Conservation (phyloP, 1,140 invertebrate genomes). For the Rhyzopertha dominica region DNA sequence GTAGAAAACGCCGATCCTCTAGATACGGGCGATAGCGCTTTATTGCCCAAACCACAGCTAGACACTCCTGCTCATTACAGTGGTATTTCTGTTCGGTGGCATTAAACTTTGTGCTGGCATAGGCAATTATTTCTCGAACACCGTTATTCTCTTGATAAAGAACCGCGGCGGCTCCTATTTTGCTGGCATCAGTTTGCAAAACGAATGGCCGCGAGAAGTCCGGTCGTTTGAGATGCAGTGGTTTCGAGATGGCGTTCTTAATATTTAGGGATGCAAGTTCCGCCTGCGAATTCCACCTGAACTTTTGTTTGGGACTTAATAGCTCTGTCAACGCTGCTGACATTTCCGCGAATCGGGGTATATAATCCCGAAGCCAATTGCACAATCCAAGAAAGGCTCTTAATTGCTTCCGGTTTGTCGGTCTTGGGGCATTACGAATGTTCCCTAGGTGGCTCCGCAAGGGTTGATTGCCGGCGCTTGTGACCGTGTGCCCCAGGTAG, state of each 20-base stretch:
- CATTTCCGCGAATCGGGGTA: too few species aligned
- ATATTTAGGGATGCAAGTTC: slow-evolving; percentile 3
- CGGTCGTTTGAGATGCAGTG: slow-evolving; percentile 5
- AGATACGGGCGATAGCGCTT: slow-evolving; percentile 33
- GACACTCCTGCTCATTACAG: too few species aligned
- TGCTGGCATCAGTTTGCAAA: slow-evolving; percentile 30
- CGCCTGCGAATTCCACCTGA: too few species aligned
- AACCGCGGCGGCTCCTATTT: slow-evolving; percentile 21
- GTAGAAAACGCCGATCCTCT: slow-evolving; percentile 21
- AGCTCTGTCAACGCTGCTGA: too few species aligned
- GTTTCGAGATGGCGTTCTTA: background rate
- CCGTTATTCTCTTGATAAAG: slow-evolving; percentile 21
- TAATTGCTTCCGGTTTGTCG: too few species aligned
- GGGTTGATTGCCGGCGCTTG: too few species aligned
- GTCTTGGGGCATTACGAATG: too few species aligned
- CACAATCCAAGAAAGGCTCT: too few species aligned
- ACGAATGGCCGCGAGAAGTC: background rate
- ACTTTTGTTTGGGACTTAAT: too few species aligned
- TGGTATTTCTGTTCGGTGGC: background rate
- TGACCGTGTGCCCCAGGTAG: too few species aligned
- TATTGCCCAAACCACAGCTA: slow-evolving; percentile 43
- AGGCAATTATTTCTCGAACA: slow-evolving; percentile 3
- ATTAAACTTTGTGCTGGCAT: slow-evolving; percentile 5
- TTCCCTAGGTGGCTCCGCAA: too few species aligned
- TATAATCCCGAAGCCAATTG: too few species aligned